Conservation (phyloP, 2,113 vertebrate genomes). For the Athene cunicularia region DNA sequence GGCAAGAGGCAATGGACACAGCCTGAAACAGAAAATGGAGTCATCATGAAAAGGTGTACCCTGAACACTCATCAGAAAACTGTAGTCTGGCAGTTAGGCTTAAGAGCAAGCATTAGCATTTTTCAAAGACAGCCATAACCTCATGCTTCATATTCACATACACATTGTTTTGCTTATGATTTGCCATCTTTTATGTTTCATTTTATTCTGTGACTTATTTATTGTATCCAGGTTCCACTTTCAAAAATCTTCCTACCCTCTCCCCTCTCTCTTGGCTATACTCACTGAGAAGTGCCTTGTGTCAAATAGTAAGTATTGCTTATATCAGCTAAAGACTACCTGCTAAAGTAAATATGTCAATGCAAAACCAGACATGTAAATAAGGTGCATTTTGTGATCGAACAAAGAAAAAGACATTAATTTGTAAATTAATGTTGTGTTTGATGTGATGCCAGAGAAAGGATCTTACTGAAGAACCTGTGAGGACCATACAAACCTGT, state of each 20-base stretch:
- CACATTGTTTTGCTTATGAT: background rate
- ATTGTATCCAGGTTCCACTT: background rate
- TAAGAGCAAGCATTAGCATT: background rate
- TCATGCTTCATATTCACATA: background rate
- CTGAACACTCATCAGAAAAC: background rate
- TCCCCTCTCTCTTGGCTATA: background rate
- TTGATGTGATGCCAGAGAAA: constrained; percentile 84
- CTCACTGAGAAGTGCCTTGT: background rate
- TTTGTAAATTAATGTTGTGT: constrained; percentile 86
- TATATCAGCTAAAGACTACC: constrained; percentile 81
- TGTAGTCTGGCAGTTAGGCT: background rate
- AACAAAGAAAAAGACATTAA: constrained; percentile 78
- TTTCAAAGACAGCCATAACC: background rate
- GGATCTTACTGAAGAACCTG: constrained; percentile 66
- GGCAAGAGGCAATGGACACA: background rate
- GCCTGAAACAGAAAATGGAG: background rate
- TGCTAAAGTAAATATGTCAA: constrained; percentile 62
- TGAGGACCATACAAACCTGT: background rate
- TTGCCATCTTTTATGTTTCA: background rate
- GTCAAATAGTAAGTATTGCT: constrained; percentile 68
- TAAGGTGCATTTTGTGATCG: constrained; percentile 75
- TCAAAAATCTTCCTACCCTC: background rate
- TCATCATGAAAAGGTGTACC: background rate
- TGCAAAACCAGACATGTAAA: constrained; percentile 83
- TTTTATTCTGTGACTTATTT: background rate